Conservation (phyloP, 64 coral and sea anemone genomes). For the Dendrophyllia cribrosa region DNA sequence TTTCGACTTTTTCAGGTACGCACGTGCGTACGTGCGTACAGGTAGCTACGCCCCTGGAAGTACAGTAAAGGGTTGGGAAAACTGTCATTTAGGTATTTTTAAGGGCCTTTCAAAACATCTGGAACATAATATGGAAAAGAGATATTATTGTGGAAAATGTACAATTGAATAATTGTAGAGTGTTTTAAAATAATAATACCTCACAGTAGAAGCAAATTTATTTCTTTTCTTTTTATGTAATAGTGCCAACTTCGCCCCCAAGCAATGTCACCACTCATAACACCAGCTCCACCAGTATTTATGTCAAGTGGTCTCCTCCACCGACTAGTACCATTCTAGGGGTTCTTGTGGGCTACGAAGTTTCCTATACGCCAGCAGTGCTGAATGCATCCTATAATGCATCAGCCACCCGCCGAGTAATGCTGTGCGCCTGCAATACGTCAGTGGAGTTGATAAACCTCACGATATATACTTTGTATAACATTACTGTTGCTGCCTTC, state of each 20-base stretch:
- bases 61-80: no score
- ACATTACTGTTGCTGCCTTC: slow-evolving; percentile 59
- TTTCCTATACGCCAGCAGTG: slow-evolving; percentile 3
- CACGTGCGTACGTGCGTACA: no score
- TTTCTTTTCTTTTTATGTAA: neutral
- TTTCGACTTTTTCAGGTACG: no score
- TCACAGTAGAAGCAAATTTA: no score
- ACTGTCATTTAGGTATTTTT: no score
- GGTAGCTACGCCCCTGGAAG: no score
- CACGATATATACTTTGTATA: neutral
- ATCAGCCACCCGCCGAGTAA: neutral
- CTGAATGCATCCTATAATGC: neutral
- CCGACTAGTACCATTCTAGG: slow-evolving; percentile 7
- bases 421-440: slow-evolving; percentile 18
- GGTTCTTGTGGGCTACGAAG: slow-evolving; percentile 50
- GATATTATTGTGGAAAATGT: no score
- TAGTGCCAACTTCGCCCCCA: slow-evolving; percentile 61
- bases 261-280: slow-evolving; percentile 47
- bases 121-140: no score
- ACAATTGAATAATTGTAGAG: no score
- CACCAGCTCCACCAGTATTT: slow-evolving; percentile 5
- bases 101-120: no score
- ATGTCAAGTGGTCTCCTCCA: slow-evolving; percentile 48
- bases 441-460: neutral
- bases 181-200: no score